These are phyloP conservation scores for Protobothrops flavoviridis DNA, from an alignment of 2,113 vertebrate species.

Conservation along the genomic window DNA sequence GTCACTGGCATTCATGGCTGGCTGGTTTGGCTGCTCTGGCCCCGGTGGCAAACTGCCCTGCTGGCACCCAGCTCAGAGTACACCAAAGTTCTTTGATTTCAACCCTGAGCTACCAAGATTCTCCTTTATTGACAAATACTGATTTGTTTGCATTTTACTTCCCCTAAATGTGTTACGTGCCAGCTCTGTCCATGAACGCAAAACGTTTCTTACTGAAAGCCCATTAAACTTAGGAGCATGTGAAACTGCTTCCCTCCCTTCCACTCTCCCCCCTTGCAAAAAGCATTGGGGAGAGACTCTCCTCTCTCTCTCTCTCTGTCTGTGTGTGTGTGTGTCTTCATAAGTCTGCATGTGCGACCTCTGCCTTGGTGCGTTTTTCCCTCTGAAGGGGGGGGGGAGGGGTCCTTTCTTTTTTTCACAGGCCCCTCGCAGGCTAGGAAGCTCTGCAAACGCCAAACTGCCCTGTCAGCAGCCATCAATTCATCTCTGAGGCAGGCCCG, in stretches of 20 bases:
- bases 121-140: neutral
- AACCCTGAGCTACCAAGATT: neutral
- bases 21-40: neutral
- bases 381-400: neutral
- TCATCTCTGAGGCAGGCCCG: fast-evolving
- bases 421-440: neutral
- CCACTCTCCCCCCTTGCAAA: neutral
- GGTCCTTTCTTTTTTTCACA: too few species aligned
- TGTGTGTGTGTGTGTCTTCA: neutral
- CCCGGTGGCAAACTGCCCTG: neutral
- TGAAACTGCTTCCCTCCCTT: neutral
- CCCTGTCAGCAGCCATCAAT: neutral
- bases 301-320: too few species aligned
- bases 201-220: neutral
- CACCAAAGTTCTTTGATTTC: neutral
- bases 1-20: neutral
- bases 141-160: neutral
- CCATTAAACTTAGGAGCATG: neutral
- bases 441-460: neutral
- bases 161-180: neutral
- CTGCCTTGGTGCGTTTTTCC: neutral
- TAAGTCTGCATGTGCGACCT: neutral
- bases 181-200: neutral
- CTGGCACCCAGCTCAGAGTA: neutral
- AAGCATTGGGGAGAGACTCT: neutral